Base-by-base conservation (phyloP, 2,113 vertebrate genomes). In the Poicephalus meyeri region DNA sequence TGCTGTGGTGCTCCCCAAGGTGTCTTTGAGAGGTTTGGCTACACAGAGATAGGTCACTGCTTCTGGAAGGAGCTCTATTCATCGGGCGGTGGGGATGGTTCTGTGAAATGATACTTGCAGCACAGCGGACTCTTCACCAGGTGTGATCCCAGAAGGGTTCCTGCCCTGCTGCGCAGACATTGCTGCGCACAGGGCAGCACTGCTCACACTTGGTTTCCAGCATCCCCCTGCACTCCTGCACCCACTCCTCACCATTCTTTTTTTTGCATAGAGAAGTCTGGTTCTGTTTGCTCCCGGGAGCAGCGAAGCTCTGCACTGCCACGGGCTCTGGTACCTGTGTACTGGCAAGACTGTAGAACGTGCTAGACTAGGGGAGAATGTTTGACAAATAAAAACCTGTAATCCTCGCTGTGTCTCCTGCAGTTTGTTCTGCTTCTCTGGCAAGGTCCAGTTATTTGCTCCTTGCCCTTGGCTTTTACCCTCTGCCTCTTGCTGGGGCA, bases 351-450 rank as follows among this genome's bases (percentile, higher is more conserved):
- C 86, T 92, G 71, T 96, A 97, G 95, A 97, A 95, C 87, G 94
- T 97, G 92, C 96, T 97, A 96, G 96, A 96, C 91, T 97, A 96
- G 94, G 85, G 96, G 87, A 77, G 92, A 95, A 91, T 82, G 91
- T 97, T 97, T 97, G 96, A 96, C 93, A 94, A 97, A 97, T 97
- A 97, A 97, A 97, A 95, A 89, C 86, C 94, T 97, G 77, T 97
- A 97, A 97, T 96, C 96, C 89, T 97, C 35, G 70, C 50, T 88
- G 87, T 93, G 95, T 97, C 95, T 91, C 70, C 46, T 94, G 65
- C 14, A 0, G 29, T 95, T 95, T 97, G 69, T 88, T 96, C 66
- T 55, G 58, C 80, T 87, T 41, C 49, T 10, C 58, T 7, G 24
- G 39, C 11, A 44, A 70, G 50, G 72, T 29, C 13, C 14, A 49